Evolutionary conservation across 2,888 invertebrate genomes (phyloP), one percentile per base, ranked within the genome.

Genomic region (Frankliniella intonsa): DNA sequence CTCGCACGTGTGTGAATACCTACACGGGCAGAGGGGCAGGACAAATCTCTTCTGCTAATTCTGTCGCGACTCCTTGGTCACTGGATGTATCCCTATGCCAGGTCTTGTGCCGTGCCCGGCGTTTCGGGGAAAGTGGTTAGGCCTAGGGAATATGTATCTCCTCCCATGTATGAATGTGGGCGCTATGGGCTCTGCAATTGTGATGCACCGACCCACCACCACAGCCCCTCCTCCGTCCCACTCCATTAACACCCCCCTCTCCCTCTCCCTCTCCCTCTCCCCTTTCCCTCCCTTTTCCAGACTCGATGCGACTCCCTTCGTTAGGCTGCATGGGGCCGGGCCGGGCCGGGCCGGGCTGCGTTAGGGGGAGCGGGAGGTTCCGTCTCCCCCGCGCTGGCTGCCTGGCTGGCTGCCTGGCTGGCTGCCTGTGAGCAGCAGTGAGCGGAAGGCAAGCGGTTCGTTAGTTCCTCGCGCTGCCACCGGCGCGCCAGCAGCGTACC

Each of bases 231-330:
- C 38, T 38, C 38, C 38, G 38, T 38, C 38, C 38, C 38, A 38
- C 38, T 38, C 62, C 62, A 62, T 62, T 38, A 62, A 62, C 62
- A 62, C 14, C 62, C 14, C 62, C 14, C 62, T 14, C 62, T 19
- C 62, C 62, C 62, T 3, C 62, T 1, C 62, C 62, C 55, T 17
- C 5, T 5, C 55, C 55, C 12, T 17, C 55, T 55, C 55, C 17
- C 62, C 62, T 38, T 38, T 38, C 38, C 38, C 38, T 38, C 38
- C 38, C 38, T 38, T 38, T 38, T 38, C 62, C 19, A 62, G 62
- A n/a, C 62, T 17, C 62, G 62, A 62, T 62, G 62, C 62, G 62
- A n/a, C 62, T 17, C 62, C 62, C 62, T 62, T 62, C 62, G 62
- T 62, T 62, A 62, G 62, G 62, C 14, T 62, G 62, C 62, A 62